Percentiles rank a stretch among this genome's conserved stretches.
Conservation (phyloP, 2,113 vertebrate species). For the Phoxinus phoxinus region DNA sequence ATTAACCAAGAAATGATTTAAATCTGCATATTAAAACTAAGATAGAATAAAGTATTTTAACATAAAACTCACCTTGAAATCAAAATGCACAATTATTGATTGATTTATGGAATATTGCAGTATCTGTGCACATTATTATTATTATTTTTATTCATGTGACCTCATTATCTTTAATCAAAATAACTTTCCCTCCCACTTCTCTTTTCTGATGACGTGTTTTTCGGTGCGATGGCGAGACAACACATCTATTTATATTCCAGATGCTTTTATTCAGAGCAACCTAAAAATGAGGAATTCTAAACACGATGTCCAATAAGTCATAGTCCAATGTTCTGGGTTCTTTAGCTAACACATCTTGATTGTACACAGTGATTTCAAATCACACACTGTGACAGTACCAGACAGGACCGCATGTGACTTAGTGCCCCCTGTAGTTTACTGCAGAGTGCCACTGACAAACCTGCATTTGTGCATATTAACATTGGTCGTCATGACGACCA, state of each 20-base stretch:
- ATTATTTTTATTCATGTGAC: too few species aligned
- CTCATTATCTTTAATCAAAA: too few species aligned
- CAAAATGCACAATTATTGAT: too few species aligned
- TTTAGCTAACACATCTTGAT: slow-evolving; percentile 5
- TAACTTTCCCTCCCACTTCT: too few species aligned
- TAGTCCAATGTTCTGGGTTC: background rate
- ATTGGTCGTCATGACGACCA: slow-evolving; percentile 60
- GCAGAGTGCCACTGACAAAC: slow-evolving; percentile 38
- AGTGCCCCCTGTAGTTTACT: slow-evolving; percentile 25
- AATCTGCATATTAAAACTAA: too few species aligned
- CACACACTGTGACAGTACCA: slow-evolving; percentile 6
- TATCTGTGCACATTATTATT: too few species aligned
- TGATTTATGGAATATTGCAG: too few species aligned
- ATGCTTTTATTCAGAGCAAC: background rate
- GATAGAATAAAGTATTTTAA: background rate
- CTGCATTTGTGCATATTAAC: slow-evolving; percentile 52
- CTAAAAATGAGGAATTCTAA: background rate
- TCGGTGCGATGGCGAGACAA: too few species aligned
- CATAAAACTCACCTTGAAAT: background rate
- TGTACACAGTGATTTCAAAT: slow-evolving; percentile 3
- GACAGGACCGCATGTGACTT: slow-evolving; percentile 33
- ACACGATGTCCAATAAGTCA: background rate
- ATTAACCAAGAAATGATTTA: background rate
- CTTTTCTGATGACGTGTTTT: too few species aligned
- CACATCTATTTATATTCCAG: too few species aligned